phyloP scores from a whole-genome alignment of 2,797 vertebrate genomes.

The Peromyscus eremicus region DNA sequence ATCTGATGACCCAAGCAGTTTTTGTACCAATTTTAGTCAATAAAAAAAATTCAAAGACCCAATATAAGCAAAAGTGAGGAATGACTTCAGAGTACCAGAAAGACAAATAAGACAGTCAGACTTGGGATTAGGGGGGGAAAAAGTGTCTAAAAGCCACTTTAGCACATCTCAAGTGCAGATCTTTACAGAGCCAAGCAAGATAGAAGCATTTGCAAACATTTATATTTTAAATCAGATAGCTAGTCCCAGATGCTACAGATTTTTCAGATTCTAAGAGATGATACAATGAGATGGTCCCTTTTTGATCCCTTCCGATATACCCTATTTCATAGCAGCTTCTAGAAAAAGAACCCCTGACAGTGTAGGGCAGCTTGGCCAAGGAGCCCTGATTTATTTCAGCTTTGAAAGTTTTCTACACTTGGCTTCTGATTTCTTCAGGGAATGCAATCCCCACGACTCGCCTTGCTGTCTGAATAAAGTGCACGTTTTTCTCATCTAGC shows the following conservation, averaged over 20 bases:
- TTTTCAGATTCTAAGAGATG: background rate
- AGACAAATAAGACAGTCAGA: background rate
- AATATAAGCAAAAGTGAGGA: slow-evolving; percentile 54
- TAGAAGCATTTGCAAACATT: slow-evolving; percentile 52
- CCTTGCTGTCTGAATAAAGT: background rate
- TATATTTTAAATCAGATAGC: slow-evolving; percentile 52
- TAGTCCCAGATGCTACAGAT: background rate
- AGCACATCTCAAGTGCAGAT: slow-evolving; percentile 30
- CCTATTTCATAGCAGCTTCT: background rate
- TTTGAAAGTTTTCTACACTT: slow-evolving; percentile 43
- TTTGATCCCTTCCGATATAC: slow-evolving; percentile 34
- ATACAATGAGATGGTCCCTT: background rate
- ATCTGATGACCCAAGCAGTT: slow-evolving; percentile 37
- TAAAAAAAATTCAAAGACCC: background rate
- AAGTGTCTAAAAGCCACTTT: background rate
- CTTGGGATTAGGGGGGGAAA: background rate
- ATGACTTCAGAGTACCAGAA: slow-evolving; percentile 44
- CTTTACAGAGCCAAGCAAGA: slow-evolving; percentile 37
- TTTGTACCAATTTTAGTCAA: slow-evolving; percentile 48
- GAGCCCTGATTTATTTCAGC: slow-evolving; percentile 67
- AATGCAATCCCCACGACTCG: slow-evolving; percentile 35
- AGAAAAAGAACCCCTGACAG: slow-evolving; percentile 53
- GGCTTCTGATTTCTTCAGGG: slow-evolving; percentile 54
- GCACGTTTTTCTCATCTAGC: slow-evolving; percentile 75
- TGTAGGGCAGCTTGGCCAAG: slow-evolving; percentile 11